Conservation (phyloP, 2,888 invertebrate species). For the Gibbula magus region DNA sequence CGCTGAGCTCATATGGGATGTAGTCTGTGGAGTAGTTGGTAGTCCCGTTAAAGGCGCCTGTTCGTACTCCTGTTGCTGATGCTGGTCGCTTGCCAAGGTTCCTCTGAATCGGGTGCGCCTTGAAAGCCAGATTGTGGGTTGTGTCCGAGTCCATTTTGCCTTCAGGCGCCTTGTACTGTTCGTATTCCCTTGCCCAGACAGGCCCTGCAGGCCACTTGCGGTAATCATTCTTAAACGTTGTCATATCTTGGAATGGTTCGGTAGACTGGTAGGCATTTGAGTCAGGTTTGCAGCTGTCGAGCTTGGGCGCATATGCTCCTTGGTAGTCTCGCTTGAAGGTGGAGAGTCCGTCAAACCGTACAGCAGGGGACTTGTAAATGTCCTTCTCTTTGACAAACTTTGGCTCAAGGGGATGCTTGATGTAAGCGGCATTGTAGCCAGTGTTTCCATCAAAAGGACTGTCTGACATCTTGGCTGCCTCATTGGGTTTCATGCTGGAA, state of each 20-base stretch:
- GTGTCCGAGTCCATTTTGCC: conserved; percentile 72
- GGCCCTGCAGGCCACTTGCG: conserved; percentile 62
- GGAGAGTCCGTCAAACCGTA: conserved; percentile 69
- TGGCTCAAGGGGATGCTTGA: conserved; percentile 68
- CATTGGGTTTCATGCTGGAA: conserved; percentile 67
- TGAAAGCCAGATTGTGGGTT: conserved; percentile 67
- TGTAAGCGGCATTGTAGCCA: conserved; percentile 70
- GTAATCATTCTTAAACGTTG: conserved; percentile 72
- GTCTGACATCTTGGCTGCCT: conserved; percentile 64
- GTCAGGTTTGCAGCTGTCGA: conserved; percentile 71
- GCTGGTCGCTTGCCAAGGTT: conserved; percentile 56
- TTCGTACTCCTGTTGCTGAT: conserved; percentile 50
- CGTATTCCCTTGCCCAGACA: conserved; percentile 63
- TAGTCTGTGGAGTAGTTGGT: conserved; percentile 71
- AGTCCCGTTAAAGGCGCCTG: conserved; percentile 65
- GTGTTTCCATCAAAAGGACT: conserved; percentile 72
- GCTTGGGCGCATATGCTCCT: conserved; percentile 54
- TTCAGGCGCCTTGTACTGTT: conserved; percentile 66
- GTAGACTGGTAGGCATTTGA: conserved; percentile 67
- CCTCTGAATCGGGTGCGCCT: conserved; percentile 59
- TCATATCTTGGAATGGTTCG: conserved; percentile 71
- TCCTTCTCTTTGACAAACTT: conserved; percentile 57
- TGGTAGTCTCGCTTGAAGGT: conserved; percentile 69
- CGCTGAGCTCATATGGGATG: conserved; percentile 62
- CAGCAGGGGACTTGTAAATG: conserved; percentile 61